phyloP scores from a whole-genome alignment of 2,113 vertebrate species.

The Aphyosemion australe region DNA sequence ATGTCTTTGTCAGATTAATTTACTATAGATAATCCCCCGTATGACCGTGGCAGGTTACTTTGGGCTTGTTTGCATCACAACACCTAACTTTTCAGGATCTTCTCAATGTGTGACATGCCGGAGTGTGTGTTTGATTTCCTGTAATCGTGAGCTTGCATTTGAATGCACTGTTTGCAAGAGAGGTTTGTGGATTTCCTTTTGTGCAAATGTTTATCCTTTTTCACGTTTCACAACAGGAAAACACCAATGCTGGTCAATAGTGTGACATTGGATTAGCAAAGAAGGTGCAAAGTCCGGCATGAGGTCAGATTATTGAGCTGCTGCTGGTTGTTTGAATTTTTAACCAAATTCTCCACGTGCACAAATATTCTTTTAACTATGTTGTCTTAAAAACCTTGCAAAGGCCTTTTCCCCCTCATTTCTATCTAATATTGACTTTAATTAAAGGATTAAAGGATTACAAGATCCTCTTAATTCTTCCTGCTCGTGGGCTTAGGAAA shows the following conservation, averaged over 20 bases:
- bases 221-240: slow-evolving; percentile 16
- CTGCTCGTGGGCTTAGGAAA: slow-evolving; percentile 45
- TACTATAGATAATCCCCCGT: neutral
- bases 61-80: slow-evolving; percentile 4
- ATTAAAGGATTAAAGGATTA: slow-evolving; percentile 74
- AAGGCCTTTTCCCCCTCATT: slow-evolving; percentile 39
- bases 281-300: neutral
- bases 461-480: slow-evolving; percentile 46
- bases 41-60: neutral
- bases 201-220: slow-evolving; percentile 44
- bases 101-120: neutral
- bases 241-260: neutral
- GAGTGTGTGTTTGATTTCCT: slow-evolving; percentile 38
- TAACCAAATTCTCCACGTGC: slow-evolving; percentile 8
- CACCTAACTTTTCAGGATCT: slow-evolving; percentile 13
- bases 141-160: slow-evolving; percentile 22
- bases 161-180: slow-evolving; percentile 2
- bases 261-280: slow-evolving; percentile 11
- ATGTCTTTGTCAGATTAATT: neutral
- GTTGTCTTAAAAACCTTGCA: slow-evolving; percentile 19
- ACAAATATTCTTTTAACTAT: slow-evolving; percentile 3
- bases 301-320: slow-evolving; percentile 17
- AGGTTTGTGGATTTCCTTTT: slow-evolving; percentile 42
- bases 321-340: slow-evolving; percentile 12
- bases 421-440: slow-evolving; percentile 62